Conservation (phyloP, 2,797 vertebrate species). For the Manis crassicaudata region DNA sequence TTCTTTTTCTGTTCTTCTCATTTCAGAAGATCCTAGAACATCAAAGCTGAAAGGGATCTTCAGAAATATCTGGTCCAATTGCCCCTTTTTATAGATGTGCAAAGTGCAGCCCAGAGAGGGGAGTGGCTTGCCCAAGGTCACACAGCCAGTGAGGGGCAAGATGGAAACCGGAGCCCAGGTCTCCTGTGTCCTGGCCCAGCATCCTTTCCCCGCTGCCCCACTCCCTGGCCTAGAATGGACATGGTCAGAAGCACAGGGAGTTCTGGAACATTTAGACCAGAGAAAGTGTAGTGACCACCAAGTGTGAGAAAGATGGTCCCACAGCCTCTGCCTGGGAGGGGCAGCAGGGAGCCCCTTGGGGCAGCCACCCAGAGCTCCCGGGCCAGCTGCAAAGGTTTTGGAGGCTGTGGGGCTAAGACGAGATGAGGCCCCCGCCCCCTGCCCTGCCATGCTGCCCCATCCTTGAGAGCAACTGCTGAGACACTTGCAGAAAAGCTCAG, state of each 20-base stretch:
- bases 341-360: no score
- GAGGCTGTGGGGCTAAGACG: rapidly evolving
- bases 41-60: not conserved
- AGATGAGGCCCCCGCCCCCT: not conserved
- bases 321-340: not conserved
- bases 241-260: not conserved
- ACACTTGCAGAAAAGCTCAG: not conserved
- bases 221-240: not conserved
- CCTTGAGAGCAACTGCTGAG: not conserved
- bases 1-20: not conserved
- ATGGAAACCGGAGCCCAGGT: not conserved
- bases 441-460: not conserved
- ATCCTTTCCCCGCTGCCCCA: not conserved
- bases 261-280: not conserved
- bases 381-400: not conserved
- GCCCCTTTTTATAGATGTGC: not conserved
- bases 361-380: not conserved
- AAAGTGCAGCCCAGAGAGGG: not conserved
- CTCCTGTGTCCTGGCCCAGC: not conserved
- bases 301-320: not conserved
- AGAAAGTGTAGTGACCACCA: not conserved
- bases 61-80: not conserved
- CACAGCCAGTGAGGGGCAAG: not conserved
- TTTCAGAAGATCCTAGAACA: not conserved
- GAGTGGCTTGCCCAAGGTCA: not conserved